Evolutionary conservation across 2,888 invertebrate genomes (phyloP).

Genomic region (Drosophila parthenogenetica): DNA sequence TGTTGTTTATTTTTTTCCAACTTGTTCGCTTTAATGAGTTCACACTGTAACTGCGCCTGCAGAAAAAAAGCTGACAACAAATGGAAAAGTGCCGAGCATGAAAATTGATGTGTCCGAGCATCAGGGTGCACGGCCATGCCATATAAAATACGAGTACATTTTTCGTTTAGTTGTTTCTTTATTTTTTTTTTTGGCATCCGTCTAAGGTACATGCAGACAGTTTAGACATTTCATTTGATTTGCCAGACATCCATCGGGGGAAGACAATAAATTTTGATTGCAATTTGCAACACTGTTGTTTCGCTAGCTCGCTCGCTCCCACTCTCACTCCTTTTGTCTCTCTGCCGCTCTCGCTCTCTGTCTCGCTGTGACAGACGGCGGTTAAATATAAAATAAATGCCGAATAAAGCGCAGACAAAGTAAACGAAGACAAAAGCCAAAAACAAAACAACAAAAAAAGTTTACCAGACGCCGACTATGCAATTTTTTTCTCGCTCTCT

Average conservation of each 20-base stretch:
- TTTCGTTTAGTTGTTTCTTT: slow-evolving; percentile 8
- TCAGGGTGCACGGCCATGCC: slow-evolving; percentile 56
- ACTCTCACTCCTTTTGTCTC: neutral
- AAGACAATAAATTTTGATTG: slow-evolving; percentile 71
- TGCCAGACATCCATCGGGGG: slow-evolving; percentile 64
- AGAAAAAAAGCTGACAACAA: neutral
- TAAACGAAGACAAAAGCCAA: slow-evolving; percentile 46
- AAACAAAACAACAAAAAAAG: slow-evolving; percentile 25
- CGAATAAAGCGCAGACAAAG: slow-evolving; percentile 50
- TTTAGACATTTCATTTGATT: slow-evolving; percentile 64
- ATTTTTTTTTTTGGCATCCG: neutral
- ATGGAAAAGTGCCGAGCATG: slow-evolving; percentile 6
- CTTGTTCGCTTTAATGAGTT: neutral
- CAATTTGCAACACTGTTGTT: slow-evolving; percentile 64
- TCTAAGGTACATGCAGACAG: slow-evolving; percentile 48
- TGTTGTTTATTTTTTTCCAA: slow-evolving; percentile 2
- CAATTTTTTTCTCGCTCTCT: slow-evolving; percentile 48
- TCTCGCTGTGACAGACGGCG: slow-evolving; percentile 19
- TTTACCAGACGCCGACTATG: slow-evolving; percentile 62
- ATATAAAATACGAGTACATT: slow-evolving; percentile 49
- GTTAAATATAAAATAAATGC: slow-evolving; percentile 54
- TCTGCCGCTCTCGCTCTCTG: neutral
- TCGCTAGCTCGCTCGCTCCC: neutral
- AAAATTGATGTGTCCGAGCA: slow-evolving; percentile 59
- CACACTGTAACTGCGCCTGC: neutral